These are phyloP conservation scores for Ellobium chinense DNA, from an alignment of 2,888 invertebrate genomes.

Conservation along the genomic window DNA sequence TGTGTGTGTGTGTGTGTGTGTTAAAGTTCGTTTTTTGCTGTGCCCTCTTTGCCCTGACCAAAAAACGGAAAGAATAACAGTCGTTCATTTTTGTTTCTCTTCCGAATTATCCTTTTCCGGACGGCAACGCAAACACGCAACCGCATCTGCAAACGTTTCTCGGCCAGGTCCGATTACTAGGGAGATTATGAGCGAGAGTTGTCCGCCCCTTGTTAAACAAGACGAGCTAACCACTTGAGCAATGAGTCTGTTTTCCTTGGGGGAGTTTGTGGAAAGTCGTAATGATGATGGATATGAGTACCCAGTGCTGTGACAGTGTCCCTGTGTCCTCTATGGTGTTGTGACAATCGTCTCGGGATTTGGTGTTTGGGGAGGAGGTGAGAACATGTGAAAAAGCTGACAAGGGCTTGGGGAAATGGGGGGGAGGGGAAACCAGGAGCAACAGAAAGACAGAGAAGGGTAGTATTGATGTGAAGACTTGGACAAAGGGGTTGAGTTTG, in stretches of 20 bases:
- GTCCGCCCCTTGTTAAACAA: slow-evolving; percentile 27
- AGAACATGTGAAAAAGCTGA: no score
- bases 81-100: no score
- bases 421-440: neutral
- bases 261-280: neutral
- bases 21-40: neutral
- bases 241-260: neutral
- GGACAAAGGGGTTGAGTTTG: no score
- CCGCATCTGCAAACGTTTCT: neutral
- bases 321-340: no score
- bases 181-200: neutral
- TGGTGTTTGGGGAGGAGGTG: neutral
- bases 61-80: neutral
- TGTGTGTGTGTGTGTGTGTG: neutral
- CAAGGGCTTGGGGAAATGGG: no score
- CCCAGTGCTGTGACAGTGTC: no score
- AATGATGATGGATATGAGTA: no score
- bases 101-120: no score
- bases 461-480: no score
- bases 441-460: neutral
- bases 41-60: neutral
- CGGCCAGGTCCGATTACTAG: neutral
- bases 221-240: neutral
- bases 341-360: neutral
- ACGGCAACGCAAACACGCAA: neutral